Evolutionary conservation across 2,888 invertebrate genomes (phyloP).

Genomic region (Ypsolopha sequella): DNA sequence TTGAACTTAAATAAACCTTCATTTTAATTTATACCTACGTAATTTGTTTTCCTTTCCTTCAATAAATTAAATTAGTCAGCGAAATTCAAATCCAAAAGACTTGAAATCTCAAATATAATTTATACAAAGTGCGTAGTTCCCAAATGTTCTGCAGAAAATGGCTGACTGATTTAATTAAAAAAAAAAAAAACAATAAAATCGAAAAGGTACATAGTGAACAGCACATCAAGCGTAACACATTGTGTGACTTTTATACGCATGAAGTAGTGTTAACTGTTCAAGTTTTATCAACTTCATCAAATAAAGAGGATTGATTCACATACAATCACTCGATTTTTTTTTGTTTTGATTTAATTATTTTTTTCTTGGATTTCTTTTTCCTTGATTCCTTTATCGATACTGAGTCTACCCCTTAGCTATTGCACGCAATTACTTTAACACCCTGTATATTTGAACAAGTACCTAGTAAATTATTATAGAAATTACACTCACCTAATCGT

Average conservation of each 20-base stretch:
- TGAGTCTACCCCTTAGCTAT: slow-evolving; percentile 8
- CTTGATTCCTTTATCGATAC: slow-evolving; percentile 8
- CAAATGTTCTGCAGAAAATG: slow-evolving; percentile 9
- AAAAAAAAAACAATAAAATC: slow-evolving; percentile 9
- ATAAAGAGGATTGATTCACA: slow-evolving; percentile 7
- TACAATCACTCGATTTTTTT: slow-evolving; percentile 7
- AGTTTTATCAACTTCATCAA: slow-evolving; percentile 11
- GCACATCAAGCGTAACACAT: slow-evolving; percentile 10
- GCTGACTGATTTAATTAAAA: slow-evolving; percentile 8
- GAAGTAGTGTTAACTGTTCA: slow-evolving; percentile 9
- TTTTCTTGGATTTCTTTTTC: slow-evolving; percentile 6
- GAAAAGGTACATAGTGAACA: slow-evolving; percentile 9
- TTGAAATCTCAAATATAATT: slow-evolving; percentile 10
- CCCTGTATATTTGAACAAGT: slow-evolving; percentile 8
- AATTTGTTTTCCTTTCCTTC: slow-evolving; percentile 9
- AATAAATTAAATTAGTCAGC: slow-evolving; percentile 8
- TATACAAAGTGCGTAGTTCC: slow-evolving; percentile 9
- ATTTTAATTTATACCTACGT: not conserved
- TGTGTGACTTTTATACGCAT: slow-evolving; percentile 10
- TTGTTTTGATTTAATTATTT: slow-evolving; percentile 1
- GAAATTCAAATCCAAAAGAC: slow-evolving; percentile 5
- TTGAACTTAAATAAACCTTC: slow-evolving; percentile 10
- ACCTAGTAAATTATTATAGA: slow-evolving; percentile 9
- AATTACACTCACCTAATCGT: slow-evolving; percentile 9
- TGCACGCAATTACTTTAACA: slow-evolving; percentile 8